Evolutionary conservation across 2,888 invertebrate species (phyloP).

Genomic region (Sinotaia quadrata): DNA sequence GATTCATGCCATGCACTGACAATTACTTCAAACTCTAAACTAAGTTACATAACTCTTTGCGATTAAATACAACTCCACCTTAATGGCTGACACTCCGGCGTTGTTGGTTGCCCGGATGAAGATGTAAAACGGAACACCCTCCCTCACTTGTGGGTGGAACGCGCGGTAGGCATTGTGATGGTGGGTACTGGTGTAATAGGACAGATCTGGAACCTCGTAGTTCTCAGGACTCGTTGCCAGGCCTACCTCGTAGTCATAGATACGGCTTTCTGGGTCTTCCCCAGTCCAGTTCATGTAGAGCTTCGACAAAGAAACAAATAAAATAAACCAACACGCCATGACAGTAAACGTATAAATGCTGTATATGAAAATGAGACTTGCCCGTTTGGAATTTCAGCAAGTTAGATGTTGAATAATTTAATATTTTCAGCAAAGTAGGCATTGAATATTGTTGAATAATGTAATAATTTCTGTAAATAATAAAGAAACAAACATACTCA

Average conservation of each 20-base stretch:
- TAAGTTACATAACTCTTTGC: no score
- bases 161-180: conserved; percentile 43
- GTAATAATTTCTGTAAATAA: no score
- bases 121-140: conserved; percentile 49
- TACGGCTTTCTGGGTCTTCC: conserved; percentile 38
- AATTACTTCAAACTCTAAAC: no score
- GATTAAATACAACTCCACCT: conserved; percentile 36
- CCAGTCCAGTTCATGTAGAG: conserved; percentile 50
- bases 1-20: no score
- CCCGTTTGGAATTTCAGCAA: neutral
- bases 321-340: neutral
- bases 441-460: no score
- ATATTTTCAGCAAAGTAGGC: no score
- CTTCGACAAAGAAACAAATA: conserved; percentile 19
- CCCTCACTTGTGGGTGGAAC: conserved; percentile 45
- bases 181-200: conserved; percentile 42
- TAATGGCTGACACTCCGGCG: conserved; percentile 35
- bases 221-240: conserved; percentile 38
- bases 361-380: no score
- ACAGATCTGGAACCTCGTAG: conserved; percentile 41
- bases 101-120: conserved; percentile 49
- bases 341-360: no score
- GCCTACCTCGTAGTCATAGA: conserved; percentile 50
- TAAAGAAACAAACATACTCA: no score
- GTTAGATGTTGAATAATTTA: no score